Base-by-base conservation (phyloP, 2,888 invertebrate genomes). In the Herminia tarsipennalis region DNA sequence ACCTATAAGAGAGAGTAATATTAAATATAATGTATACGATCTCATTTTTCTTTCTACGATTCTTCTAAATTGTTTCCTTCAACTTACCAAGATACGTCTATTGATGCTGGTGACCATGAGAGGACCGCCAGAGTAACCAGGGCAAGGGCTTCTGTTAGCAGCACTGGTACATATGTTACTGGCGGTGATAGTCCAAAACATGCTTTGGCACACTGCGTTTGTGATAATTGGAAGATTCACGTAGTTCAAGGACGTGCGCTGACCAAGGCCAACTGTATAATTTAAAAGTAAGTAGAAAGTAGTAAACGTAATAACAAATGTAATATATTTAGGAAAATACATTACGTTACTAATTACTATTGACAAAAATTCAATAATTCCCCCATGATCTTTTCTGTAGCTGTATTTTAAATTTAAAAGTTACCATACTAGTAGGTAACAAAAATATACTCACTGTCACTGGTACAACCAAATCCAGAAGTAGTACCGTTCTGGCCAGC, bases 81-180 rank as follows among this genome's bases (percentile, higher is more conserved):
- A 16, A 9, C 40, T 14, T 34, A 45, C 44, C 38, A 45, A 6
- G 8, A 37, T 1, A 14, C n/a, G 24, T 4, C 10, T 12, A 5
- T 10, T 16, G 13, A 24, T 17, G 1, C 17, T 20, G 2, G 1
- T 10, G 17, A 34, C 18, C 4, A 5, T 9, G 5, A 86, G 73
- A 5, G 86, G 86, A 2, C 86, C 85, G 1, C 86, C 85, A 2
- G 86, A 87, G 57, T 87, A 85, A 1, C 86, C 85, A 1, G 55
- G 35, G 56, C 86, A 86, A 1, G 66, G 66, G 36, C 72, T 61
- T 5, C 66, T 62, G 0, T 68, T 69, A 10, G 60, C 8, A 0
- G 78, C 76, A 18, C 79, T 81, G 37, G 73, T 76, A 56, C 79
- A 86, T 25, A 85, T 62, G 66, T 83, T 77, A 20, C 66, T 60